phyloP scores from a whole-genome alignment of 1,140 invertebrate species.

The Psilanteris sp. region DNA sequence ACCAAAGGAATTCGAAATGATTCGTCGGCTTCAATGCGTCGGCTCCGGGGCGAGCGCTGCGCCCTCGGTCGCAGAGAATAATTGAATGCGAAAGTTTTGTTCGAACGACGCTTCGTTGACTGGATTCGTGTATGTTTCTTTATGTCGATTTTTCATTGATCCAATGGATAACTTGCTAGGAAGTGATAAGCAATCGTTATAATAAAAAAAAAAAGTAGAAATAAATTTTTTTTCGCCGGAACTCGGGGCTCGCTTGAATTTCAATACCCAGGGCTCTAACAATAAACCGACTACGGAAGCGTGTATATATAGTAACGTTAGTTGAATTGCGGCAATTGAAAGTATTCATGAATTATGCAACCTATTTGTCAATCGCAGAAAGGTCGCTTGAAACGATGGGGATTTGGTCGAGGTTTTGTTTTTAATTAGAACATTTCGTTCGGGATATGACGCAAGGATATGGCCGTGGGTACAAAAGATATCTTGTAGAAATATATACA shows the following conservation, averaged over 20 bases:
- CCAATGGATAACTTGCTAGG: not conserved
- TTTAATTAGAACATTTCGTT: conserved; percentile 4
- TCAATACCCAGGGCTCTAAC: conserved; percentile 9
- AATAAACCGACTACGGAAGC: conserved; percentile 24
- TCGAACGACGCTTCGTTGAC: too few species aligned
- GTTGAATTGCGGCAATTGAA: conserved; percentile 6
- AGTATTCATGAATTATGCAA: conserved; percentile 10
- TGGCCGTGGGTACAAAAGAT: conserved; percentile 56
- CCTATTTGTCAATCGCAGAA: conserved; percentile 37
- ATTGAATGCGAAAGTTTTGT: too few species aligned
- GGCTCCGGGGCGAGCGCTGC: too few species aligned
- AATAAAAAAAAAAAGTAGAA: too few species aligned
- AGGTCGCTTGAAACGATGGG: conserved; percentile 11
- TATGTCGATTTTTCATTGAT: not conserved
- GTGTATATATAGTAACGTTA: not conserved
- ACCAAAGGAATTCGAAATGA: conserved; percentile 11
- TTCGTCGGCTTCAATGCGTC: not conserved
- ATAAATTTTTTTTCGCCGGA: too few species aligned
- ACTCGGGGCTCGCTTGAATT: not conserved
- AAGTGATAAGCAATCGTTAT: too few species aligned
- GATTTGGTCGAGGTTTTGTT: conserved; percentile 2
- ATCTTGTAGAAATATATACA: conserved; percentile 55
- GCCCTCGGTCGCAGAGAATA: too few species aligned
- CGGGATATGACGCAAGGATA: conserved; percentile 53
- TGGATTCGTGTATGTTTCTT: too few species aligned